Conservation (phyloP, 2,113 vertebrate genomes). For the Apteryx owenii region DNA sequence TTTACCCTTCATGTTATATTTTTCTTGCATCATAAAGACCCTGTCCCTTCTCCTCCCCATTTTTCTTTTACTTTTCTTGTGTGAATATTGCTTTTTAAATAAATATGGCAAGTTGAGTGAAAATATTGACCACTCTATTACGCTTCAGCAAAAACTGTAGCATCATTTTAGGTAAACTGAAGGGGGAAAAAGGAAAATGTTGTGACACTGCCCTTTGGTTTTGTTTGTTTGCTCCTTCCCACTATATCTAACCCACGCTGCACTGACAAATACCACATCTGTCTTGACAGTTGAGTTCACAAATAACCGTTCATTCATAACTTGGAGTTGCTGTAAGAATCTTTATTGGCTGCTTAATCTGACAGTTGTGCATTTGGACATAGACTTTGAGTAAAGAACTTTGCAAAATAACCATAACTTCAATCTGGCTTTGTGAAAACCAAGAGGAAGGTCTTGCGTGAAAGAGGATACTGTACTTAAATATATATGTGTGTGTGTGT, state of each 20-base stretch:
- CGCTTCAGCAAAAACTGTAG: constrained; percentile 31
- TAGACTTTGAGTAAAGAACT: constrained; percentile 27
- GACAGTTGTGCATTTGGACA: constrained; percentile 36
- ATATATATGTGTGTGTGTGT: neutral
- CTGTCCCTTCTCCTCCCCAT: neutral
- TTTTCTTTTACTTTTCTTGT: neutral
- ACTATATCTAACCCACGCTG: constrained; percentile 43
- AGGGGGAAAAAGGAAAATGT: neutral
- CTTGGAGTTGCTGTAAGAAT: constrained; percentile 42
- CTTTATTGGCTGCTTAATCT: constrained; percentile 47
- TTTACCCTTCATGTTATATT: neutral
- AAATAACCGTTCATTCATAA: constrained; percentile 70
- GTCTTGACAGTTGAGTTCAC: constrained; percentile 66
- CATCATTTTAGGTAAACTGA: constrained; percentile 26
- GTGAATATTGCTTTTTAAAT: neutral
- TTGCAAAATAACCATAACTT: neutral
- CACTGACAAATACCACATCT: constrained; percentile 66
- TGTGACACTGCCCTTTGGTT: constrained; percentile 65
- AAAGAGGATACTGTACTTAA: neutral
- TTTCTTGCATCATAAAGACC: neutral
- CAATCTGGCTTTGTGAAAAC: neutral
- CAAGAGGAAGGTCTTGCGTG: constrained; percentile 21
- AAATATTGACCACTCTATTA: constrained; percentile 25
- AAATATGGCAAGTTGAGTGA: neutral
- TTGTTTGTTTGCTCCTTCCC: constrained; percentile 63